Conservation (phyloP, 1,140 invertebrate species). For the Monomorium pharaonis region DNA sequence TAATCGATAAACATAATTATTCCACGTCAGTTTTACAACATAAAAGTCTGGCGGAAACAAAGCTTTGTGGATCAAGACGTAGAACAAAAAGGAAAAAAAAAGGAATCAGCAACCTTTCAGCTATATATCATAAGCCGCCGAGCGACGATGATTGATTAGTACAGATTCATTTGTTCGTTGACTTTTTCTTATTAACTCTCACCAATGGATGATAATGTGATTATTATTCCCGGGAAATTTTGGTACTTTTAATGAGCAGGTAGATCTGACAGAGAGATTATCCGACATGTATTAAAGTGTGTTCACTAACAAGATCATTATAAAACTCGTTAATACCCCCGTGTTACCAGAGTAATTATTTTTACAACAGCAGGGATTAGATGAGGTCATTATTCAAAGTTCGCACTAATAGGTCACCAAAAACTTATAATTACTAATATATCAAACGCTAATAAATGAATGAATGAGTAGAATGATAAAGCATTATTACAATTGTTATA, state of each 20-base stretch:
- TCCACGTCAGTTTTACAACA: conserved; percentile 31
- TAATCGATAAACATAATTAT: conserved; percentile 54
- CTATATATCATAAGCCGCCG: conserved; percentile 28
- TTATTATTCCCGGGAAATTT: conserved; percentile 46
- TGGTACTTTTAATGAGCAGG: conserved; percentile 37
- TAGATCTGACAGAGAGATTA: conserved; percentile 46
- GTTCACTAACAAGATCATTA: conserved; percentile 50
- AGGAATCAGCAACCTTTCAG: conserved; percentile 20
- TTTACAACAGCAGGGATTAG: conserved; percentile 22
- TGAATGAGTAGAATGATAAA: too few relatives aligned
- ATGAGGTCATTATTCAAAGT: conserved; percentile 22
- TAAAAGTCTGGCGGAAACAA: conserved; percentile 21
- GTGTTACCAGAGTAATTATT: conserved; percentile 39
- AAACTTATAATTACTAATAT: not conserved
- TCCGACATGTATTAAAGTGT: not conserved
- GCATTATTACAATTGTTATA: not conserved
- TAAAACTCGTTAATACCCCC: conserved; percentile 44
- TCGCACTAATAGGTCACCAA: not conserved
- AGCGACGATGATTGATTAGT: conserved; percentile 55
- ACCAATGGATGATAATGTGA: conserved; percentile 6
- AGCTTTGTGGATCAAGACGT: conserved; percentile 1
- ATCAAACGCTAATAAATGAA: not conserved
- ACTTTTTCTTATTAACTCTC: conserved; percentile 45
- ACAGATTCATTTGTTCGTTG: conserved; percentile 48
- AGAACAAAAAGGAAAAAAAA: not conserved